Conservation (phyloP, 2,113 vertebrate genomes). For the Galeopterus variegatus region DNA sequence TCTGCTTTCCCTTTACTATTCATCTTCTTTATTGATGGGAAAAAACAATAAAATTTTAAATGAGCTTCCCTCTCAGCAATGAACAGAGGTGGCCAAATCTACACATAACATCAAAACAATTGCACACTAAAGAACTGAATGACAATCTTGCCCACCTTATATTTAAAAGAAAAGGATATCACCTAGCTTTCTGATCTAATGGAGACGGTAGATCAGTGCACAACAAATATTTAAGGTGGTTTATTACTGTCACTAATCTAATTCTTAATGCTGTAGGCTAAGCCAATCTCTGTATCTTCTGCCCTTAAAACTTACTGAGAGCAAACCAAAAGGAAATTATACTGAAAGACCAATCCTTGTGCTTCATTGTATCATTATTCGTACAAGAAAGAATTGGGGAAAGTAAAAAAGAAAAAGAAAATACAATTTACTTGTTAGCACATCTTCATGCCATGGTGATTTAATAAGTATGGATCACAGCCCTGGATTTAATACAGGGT, state of each 20-base stretch:
- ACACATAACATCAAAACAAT: not conserved
- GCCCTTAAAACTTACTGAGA: slow-evolving; percentile 33
- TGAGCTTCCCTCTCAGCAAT: not conserved
- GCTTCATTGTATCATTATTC: not conserved
- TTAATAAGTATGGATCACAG: slow-evolving; percentile 30
- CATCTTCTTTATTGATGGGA: not conserved
- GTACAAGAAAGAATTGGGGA: not conserved
- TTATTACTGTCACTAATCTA: slow-evolving; percentile 10
- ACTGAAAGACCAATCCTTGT: not conserved
- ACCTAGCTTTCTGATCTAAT: not conserved
- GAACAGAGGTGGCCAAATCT: not conserved
- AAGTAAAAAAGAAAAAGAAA: not conserved
- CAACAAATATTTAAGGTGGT: not conserved
- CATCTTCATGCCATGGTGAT: not conserved
- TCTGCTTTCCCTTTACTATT: slow-evolving; percentile 32
- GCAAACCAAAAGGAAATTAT: not conserved
- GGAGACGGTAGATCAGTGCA: not conserved
- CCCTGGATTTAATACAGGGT: slow-evolving; percentile 45
- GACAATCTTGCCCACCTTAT: not conserved
- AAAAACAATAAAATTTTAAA: slow-evolving; percentile 30
- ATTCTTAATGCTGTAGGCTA: not conserved
- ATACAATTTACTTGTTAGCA: not conserved
- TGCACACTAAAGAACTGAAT: not conserved
- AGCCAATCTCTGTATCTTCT: not conserved
- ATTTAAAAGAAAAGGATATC: not conserved